A percentile compares a stretch with the other conserved stretches of the same genome.
These are phyloP conservation scores for Antechinus stuartii DNA, from an alignment of 2,113 vertebrate species.

Conservation along the genomic window DNA sequence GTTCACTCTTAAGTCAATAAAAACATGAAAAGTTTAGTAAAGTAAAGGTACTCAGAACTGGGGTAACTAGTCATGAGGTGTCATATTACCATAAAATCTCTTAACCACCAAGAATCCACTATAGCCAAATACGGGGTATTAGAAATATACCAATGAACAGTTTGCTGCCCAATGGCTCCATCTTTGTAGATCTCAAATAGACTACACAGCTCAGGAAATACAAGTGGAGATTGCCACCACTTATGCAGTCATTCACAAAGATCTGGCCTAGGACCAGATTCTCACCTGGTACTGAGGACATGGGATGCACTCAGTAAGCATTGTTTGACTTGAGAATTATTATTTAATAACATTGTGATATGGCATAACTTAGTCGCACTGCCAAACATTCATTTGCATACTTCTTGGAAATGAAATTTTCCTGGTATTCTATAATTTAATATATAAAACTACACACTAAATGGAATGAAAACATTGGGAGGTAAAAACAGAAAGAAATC, in stretches of 20 bases:
- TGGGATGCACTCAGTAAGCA: background rate
- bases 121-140: background rate
- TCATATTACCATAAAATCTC: background rate
- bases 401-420: background rate
- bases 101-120: background rate
- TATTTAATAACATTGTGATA: background rate
- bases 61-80: background rate
- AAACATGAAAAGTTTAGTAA: background rate
- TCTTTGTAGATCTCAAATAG: background rate
- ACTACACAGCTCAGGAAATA: background rate
- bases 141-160: background rate
- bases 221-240: background rate
- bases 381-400: background rate
- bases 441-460: background rate
- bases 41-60: background rate
- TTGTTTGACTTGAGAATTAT: constrained; percentile 15
- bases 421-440: background rate
- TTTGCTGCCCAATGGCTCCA: background rate
- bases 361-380: background rate
- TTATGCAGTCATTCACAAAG: background rate
- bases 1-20: background rate
- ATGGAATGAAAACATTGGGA: background rate
- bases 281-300: background rate
- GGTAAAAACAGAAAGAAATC: background rate
- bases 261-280: background rate